Evolutionary conservation across 2,797 vertebrate species (phyloP), one percentile per base, ranked within the genome.

Genomic region (Myotis myotis): DNA sequence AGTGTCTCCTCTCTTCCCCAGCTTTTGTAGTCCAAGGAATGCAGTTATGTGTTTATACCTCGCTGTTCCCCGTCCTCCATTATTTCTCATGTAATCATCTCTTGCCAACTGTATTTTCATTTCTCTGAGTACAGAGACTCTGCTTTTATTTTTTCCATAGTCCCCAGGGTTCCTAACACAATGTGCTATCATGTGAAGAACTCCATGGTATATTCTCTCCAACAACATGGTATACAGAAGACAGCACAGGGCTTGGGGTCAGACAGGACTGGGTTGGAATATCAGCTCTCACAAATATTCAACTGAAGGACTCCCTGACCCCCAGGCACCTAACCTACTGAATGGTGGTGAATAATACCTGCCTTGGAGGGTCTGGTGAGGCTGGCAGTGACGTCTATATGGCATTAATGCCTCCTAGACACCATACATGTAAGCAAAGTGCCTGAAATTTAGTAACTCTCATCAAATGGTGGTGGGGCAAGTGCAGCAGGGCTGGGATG

Each of bases 1-100:
- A 75, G 10, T 94, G 38, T 90, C 38, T 88, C 47, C 66, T 23
- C 25, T 75, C 30, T 87, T 28, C 83, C n/a, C 25, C 41, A 33
- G 51, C 70, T 90, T 81, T 62, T 79, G 62, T 0, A 92, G 74
- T 49, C 44, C 33, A 66, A 44, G 44, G 74, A 90, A 90, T 9
- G 7, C 47, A 91, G 76, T 79, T 79, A 80, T 3, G 33, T 66
- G 33, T 83, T 89, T 90, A n/a, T 38, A 79, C 22, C 62, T 85
- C 87, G 64, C 80, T 68, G 68, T 83, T 88, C 55, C 74, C 49
- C 72, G 81, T 84, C 84, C 41, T 84, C 47, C n/a, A 70, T 53
- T 79, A 66, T 36, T 89, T 91, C 70, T 95, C 53, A 91, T 12
- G 47, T 23, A 86, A 84, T 91, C 60, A 86, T 86, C 33, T 92